Conservation (phyloP, 1,140 invertebrate species). For the Calosoma granatense region DNA sequence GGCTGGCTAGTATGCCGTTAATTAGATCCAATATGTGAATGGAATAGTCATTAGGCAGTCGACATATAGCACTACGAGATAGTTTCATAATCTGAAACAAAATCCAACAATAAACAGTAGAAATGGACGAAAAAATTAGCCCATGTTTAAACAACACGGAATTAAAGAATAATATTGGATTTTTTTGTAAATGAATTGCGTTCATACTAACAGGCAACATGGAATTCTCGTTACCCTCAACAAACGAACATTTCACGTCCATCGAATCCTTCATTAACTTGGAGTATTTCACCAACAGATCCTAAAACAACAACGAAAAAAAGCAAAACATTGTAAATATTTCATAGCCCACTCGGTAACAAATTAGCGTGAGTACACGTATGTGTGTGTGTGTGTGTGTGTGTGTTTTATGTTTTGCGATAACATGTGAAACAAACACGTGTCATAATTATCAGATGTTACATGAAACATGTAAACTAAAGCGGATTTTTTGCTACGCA, state of each 20-base stretch:
- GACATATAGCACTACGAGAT: slow-evolving; percentile 55
- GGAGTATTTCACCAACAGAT: slow-evolving; percentile 60
- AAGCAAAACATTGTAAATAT: no score
- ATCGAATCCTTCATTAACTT: slow-evolving; percentile 53
- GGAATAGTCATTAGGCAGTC: slow-evolving; percentile 39
- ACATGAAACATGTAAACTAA: no score
- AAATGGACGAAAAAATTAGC: slow-evolving; percentile 10
- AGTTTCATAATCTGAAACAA: slow-evolving; percentile 55
- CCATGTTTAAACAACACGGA: no score
- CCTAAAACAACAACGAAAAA: slow-evolving; percentile 29
- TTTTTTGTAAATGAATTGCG: no score
- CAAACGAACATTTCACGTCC: slow-evolving; percentile 52
- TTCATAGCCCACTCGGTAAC: no score
- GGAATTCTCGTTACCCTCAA: slow-evolving; percentile 46
- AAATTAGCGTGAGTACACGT: no score
- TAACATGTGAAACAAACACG: no score
- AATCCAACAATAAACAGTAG: slow-evolving; percentile 21
- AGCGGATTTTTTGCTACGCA: no score
- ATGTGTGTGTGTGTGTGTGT: no score
- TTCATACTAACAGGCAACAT: slow-evolving; percentile 45
- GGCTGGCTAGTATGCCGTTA: slow-evolving; percentile 52
- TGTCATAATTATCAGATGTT: no score
- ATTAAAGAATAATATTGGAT: no score
- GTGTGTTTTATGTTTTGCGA: no score
- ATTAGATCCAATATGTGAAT: slow-evolving; percentile 57